Evolutionary conservation across 1,140 invertebrate species (phyloP).

Genomic region (Antheraea mylitta): DNA sequence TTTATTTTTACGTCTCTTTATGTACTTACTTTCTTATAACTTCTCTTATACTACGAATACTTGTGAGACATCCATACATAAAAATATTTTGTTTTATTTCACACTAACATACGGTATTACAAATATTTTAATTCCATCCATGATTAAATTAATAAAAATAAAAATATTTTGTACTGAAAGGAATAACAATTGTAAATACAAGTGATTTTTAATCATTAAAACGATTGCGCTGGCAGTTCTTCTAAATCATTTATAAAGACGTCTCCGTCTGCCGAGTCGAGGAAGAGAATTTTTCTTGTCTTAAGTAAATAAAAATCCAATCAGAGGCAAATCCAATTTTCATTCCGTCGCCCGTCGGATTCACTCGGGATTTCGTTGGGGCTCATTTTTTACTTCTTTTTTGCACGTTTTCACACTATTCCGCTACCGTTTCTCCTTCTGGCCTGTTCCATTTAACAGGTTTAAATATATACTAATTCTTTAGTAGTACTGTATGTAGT

Average conservation of each 20-base stretch:
- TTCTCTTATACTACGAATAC: no score
- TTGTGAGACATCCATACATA: no score
- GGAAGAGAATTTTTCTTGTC: slow-evolving; percentile 71
- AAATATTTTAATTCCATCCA: no score
- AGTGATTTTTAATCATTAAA: slow-evolving; percentile 50
- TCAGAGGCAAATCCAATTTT: slow-evolving; percentile 76
- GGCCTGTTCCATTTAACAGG: slow-evolving; percentile 5
- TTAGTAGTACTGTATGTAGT: not conserved
- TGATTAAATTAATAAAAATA: no score
- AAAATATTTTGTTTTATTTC: no score
- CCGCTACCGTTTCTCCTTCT: slow-evolving; percentile 26
- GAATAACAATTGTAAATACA: slow-evolving; percentile 9
- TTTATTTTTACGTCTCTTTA: no score
- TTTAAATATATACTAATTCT: not conserved
- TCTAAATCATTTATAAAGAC: slow-evolving; percentile 71
- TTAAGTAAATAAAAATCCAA: slow-evolving; percentile 79
- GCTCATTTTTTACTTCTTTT: slow-evolving; percentile 56
- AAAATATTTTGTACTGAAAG: no score
- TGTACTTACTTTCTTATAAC: no score
- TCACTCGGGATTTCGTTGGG: slow-evolving; percentile 54
- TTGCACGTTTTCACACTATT: slow-evolving; percentile 64
- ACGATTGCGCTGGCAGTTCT: slow-evolving; percentile 25
- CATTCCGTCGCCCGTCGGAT: slow-evolving; percentile 64
- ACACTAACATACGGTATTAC: no score
- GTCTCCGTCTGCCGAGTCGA: slow-evolving; percentile 30